Evolutionary conservation across 2,113 vertebrate species (phyloP).

Genomic region (Anolis sagrei): DNA sequence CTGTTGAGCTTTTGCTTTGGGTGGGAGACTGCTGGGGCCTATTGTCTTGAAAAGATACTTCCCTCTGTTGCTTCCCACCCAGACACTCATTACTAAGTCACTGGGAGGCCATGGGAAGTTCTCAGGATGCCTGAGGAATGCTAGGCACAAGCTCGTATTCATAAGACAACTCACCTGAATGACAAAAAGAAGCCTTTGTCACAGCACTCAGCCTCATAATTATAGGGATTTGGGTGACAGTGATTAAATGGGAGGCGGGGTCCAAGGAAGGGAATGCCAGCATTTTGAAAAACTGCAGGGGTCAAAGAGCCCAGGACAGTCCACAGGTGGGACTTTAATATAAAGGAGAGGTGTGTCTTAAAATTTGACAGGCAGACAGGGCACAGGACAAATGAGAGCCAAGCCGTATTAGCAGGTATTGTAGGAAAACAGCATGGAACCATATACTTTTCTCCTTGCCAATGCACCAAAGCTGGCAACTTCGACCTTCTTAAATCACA

Average conservation of each 20-base stretch:
- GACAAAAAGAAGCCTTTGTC: constrained; percentile 72
- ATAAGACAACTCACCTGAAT: constrained; percentile 67
- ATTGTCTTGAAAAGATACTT: constrained; percentile 56
- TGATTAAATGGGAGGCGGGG: constrained; percentile 44
- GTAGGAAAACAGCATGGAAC: constrained; percentile 48
- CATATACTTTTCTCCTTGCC: not conserved
- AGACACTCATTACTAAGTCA: constrained; percentile 37
- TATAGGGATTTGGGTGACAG: constrained; percentile 53
- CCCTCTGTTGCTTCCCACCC: not conserved
- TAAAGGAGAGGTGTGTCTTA: constrained; percentile 35
- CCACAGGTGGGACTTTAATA: constrained; percentile 66
- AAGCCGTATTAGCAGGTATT: constrained; percentile 45
- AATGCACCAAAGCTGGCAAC: not conserved
- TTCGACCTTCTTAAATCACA: constrained; percentile 38
- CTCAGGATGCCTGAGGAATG: constrained; percentile 2
- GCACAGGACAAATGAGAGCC: not conserved
- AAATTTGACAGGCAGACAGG: constrained; percentile 19
- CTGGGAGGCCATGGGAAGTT: constrained; percentile 31
- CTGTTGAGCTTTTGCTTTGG: constrained; percentile 71
- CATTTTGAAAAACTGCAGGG: constrained; percentile 55
- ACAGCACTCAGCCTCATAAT: constrained; percentile 58
- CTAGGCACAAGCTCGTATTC: constrained; percentile 39
- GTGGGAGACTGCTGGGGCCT: constrained; percentile 52
- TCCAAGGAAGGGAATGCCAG: constrained; percentile 60
- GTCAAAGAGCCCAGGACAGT: constrained; percentile 33